Evolutionary conservation across 2,888 invertebrate genomes (phyloP), one percentile per base, ranked within the genome.

Genomic region (Eristalis arbustorum): DNA sequence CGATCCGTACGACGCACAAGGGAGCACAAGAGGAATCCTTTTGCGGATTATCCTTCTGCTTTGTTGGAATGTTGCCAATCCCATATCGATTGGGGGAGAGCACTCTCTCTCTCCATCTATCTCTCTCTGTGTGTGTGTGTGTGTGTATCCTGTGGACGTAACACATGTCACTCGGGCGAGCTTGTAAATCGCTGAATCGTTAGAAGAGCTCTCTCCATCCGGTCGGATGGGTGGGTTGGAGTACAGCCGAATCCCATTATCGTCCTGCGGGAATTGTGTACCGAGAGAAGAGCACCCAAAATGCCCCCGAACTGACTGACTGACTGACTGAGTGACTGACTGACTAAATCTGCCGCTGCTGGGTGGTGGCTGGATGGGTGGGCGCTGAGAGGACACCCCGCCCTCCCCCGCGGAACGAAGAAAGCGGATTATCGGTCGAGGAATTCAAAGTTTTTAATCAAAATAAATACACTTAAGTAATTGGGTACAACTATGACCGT

Each of bases 51-150:
- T 85, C 77, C 82, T 64, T 74, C 71, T 85, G 73, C 82, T 81
- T 81, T 85, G 77, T 77, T 74, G 81, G 85, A 85, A 85, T 85
- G 80, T 72, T 84, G 76, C 72, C 84, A 79, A 80, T 68, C 57
- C 56, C 67, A 1, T 67, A 84, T 79, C 84, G 75, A 84, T 84
- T 79, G 84, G 75, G 84, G 79, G 84, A 79, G 84, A 31, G 42
- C n/a, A 14, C 77, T 34, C 3, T 13, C 8, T 76, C 28, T 69
- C 68, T 61, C 14, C 31, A 2, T 25, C 25, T 62, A 40, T 67
- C 62, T 63, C 71, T 76, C 22, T 76, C 25, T 56, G 0, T 49
- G 34, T 49, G 42, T 42, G n/a, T 61, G 40, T 34, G 34, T 31
- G 23, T 40, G 37, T 8, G 62, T 28, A 61, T 22, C 42, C 25